Evolutionary conservation across 2,113 vertebrate species (phyloP).

Genomic region (Pelodiscus sinensis): DNA sequence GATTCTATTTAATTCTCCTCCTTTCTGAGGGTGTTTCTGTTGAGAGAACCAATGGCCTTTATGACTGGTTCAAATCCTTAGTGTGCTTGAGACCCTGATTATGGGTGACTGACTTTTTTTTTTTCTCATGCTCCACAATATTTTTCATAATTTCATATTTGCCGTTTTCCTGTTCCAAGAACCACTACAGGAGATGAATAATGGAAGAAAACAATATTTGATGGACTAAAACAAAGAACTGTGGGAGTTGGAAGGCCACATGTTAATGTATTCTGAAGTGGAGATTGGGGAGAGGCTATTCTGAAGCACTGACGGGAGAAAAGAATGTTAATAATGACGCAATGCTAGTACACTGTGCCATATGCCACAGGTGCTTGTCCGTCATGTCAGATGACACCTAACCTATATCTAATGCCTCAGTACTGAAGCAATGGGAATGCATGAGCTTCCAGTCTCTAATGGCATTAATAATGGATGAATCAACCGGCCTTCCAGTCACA

Average conservation of each 20-base stretch:
- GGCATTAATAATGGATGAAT: not conserved
- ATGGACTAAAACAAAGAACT: not conserved
- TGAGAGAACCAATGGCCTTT: not conserved
- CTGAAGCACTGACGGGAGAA: not conserved
- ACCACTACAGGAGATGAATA: not conserved
- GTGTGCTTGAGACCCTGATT: not conserved
- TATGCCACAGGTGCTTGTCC: not conserved
- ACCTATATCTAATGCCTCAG: not conserved
- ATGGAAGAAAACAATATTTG: not conserved
- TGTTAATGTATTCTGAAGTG: not conserved
- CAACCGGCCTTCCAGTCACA: not conserved
- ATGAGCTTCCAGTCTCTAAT: not conserved
- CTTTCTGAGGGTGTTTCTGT: not conserved
- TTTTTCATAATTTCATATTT: rapidly evolving
- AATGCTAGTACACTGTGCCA: not conserved
- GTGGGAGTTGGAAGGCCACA: not conserved
- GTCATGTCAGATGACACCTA: conserved; percentile 43
- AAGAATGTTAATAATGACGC: not conserved
- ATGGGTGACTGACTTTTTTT: not conserved
- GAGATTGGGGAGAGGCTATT: not conserved
- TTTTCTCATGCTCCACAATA: not conserved
- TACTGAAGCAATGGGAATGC: not conserved
- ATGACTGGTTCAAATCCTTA: rapidly evolving
- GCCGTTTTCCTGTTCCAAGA: not conserved
- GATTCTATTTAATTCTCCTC: not conserved